Evolutionary conservation across 2,113 vertebrate species (phyloP), one percentile per base, ranked within the genome.

Genomic region (Phyllostomus hastatus): DNA sequence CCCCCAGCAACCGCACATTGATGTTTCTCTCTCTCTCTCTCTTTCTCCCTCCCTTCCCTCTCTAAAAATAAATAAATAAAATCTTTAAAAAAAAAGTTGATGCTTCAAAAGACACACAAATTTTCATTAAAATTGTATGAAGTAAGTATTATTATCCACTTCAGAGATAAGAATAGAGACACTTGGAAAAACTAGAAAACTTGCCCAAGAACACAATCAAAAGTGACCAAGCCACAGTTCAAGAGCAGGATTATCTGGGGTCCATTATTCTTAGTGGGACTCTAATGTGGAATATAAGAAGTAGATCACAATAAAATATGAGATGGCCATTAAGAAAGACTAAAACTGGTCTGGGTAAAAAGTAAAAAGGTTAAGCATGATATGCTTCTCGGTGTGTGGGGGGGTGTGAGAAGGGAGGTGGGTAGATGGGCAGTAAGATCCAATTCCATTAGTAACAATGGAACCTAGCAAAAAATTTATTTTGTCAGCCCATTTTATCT

Each of bases 121-220:
- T 91, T 92, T 50, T 78, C 46, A 33, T 52, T 57, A 94, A 75
- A 41, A 50, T 41, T 48, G 31, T 54, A 10, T 35, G 38, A 96
- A 69, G 33, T 48, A 0, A 2, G 57, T 52, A 57, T 73, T 9
- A 79, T 31, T 41, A 57, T 28, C 41, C 24, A 43, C 66, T 41
- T 94, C 59, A 92, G 48, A 93, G 33, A 43, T 80, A n/a, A 70
- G 28, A 57, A 20, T 24, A 80, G 1, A 61, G 64, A 87, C 24
- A 38, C 22, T 66, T 66, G 33, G 35, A 78, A 66, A 69, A 22
- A 57, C 33, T 33, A 67, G 64, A 28, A 24, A 19, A 67, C 24
- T 66, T 66, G 28, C 26, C 4, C 11, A 20, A 89, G 31, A 90
- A 59, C 17, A 78, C 22, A 69, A 41, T 26, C 6, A 52, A 85